phyloP scores from a whole-genome alignment of 2,888 invertebrate genomes.

The Ectobius pallidus region DNA sequence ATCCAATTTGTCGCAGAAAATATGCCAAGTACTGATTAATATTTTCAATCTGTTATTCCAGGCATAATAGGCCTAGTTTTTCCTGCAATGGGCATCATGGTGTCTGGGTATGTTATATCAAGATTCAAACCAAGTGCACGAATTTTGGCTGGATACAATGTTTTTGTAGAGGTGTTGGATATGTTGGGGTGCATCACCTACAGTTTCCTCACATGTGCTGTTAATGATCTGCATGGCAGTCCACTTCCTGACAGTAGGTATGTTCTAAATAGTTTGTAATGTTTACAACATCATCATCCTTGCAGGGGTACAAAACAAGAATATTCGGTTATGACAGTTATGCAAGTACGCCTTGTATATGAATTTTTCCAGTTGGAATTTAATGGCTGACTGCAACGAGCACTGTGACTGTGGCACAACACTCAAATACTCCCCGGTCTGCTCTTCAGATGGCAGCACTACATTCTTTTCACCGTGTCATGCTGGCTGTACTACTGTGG shows the following conservation, averaged over 20 bases:
- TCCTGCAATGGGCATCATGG: constrained; percentile 49
- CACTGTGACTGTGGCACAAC: constrained; percentile 50
- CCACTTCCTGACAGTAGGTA: background rate
- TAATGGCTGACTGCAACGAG: constrained; percentile 50
- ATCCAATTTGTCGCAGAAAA: no score
- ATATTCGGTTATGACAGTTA: no score
- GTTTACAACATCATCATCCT: no score
- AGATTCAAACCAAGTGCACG: constrained; percentile 50
- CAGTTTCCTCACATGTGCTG: constrained; percentile 50
- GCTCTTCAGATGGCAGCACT: constrained; percentile 49
- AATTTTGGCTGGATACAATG: constrained; percentile 50
- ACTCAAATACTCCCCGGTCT: constrained; percentile 53
- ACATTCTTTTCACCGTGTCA: constrained; percentile 59
- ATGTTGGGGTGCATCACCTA: constrained; percentile 48
- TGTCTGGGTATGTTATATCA: constrained; percentile 48
- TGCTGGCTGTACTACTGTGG: constrained; percentile 55
- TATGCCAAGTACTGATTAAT: no score
- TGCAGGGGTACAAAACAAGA: no score
- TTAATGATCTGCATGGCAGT: constrained; percentile 40
- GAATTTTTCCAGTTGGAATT: constrained; percentile 47
- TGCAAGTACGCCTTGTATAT: no score
- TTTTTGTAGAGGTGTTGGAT: constrained; percentile 49
- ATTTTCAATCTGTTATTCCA: constrained; percentile 32
- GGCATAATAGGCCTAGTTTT: constrained; percentile 51
- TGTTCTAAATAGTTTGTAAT: no score